A percentile compares a stretch with the other conserved stretches of the same genome.
Conservation (phyloP, 2,888 invertebrate genomes). For the Horisme vitalbata region DNA sequence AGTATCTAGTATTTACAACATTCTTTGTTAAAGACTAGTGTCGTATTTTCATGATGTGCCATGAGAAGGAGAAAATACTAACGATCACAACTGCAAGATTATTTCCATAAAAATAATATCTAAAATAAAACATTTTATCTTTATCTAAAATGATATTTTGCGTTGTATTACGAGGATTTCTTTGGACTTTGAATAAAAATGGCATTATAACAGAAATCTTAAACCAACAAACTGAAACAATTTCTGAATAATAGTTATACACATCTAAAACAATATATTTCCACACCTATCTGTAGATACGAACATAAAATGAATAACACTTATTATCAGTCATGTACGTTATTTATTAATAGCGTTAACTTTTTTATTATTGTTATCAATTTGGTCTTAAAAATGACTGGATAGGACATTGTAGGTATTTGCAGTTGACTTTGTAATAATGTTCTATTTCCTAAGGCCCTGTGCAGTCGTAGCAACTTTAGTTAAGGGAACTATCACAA, state of each 20-base stretch:
- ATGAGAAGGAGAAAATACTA: slow-evolving; percentile 26
- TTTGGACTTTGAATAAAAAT: neutral
- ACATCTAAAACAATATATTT: neutral
- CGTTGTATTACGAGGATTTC: slow-evolving; percentile 1
- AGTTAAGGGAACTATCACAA: too few relatives aligned
- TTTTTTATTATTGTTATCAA: neutral
- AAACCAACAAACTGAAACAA: neutral
- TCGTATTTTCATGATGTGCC: slow-evolving; percentile 43
- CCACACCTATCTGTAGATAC: neutral
- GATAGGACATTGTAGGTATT: too few relatives aligned
- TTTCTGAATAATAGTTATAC: neutral
- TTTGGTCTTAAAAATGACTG: too few relatives aligned
- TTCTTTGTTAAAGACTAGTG: slow-evolving; percentile 73
- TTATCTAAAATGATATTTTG: slow-evolving; percentile 14
- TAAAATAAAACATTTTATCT: slow-evolving; percentile 22
- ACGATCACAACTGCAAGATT: slow-evolving; percentile 12
- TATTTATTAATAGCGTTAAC: too few relatives aligned
- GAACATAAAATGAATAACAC: too few relatives aligned
- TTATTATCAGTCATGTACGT: too few relatives aligned
- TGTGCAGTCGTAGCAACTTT: too few relatives aligned
- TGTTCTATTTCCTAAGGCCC: too few relatives aligned
- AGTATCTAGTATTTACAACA: slow-evolving; percentile 79
- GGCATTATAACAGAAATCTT: neutral
- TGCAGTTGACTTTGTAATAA: too few relatives aligned
- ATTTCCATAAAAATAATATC: slow-evolving; percentile 14